Base-by-base conservation (phyloP, 2,797 vertebrate genomes). In the Alfaro cultratus region DNA sequence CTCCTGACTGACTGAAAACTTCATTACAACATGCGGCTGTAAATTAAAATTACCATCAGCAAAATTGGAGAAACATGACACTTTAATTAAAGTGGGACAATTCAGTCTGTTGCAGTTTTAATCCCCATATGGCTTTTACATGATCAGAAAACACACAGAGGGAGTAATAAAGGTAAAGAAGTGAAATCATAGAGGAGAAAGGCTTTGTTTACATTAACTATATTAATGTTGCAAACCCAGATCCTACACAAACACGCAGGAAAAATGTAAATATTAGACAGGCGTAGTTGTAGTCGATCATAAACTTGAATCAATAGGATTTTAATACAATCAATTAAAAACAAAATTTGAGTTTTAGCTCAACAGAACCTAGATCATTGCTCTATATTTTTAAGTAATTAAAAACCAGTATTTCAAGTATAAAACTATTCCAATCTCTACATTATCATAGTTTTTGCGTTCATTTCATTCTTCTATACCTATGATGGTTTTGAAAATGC, bases 11-110 rank as follows among this genome's bases (percentile, higher is more conserved):
- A 83, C 86, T 41, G 16, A 71, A 85, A 81, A 80, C 82, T 88
- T 84, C 86, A 87, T 88, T 85, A 87, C 80, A 80, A 82, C 77
- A 84, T 31, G 76, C 29, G 49, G 45, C 76, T 76, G 77, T 5
- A 83, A 87, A 89, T 85, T 79, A 88, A 92, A 88, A 91, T 80
- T 88, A 88, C 83, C 83, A 87, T 90, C 91, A 91, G 90, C 86
- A 83, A 86, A 89, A 81, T 76, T 68, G 72, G 80, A 83, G 79
- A 87, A 90, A 91, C 91, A 92, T 87, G 92, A 91, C 91, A 91
- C 82, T 85, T 92, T 90, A 92, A 93, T 92, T 92, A 93, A 92
- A 91, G 57, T 84, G 73, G 76, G 81, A 78, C 75, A 79, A 80
- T 89, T 86, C 78, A 43, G 76, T 78, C 73, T 3, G 82, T 34